These are phyloP conservation scores for Gavialis gangeticus DNA, from an alignment of 2,113 vertebrate genomes.

Conservation along the genomic window DNA sequence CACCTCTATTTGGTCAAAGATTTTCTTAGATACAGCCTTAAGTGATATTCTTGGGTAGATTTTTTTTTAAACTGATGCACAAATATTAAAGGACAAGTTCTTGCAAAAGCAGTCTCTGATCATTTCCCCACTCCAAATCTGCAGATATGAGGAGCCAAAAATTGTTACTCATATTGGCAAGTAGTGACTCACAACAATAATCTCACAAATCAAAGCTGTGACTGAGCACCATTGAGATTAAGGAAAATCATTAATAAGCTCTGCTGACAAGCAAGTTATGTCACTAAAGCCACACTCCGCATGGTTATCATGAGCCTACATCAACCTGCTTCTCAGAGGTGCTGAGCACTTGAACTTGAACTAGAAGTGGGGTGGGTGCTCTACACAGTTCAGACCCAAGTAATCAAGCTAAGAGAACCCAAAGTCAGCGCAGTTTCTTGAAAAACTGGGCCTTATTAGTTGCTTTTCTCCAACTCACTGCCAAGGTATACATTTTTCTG, in stretches of 20 bases:
- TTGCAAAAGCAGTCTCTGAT: neutral
- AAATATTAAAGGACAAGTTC: neutral
- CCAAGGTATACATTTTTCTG: neutral
- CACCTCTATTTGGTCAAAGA: neutral
- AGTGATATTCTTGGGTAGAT: neutral
- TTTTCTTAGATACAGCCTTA: neutral
- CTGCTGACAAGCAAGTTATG: neutral
- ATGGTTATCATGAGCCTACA: neutral
- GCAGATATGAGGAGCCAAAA: too few relatives aligned
- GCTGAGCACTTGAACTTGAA: neutral
- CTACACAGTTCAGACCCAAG: neutral
- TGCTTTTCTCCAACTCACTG: neutral
- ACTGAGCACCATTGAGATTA: neutral
- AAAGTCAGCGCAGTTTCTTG: neutral
- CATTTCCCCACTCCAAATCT: neutral
- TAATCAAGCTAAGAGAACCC: neutral
- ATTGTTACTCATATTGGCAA: neutral
- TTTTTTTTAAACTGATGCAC: neutral
- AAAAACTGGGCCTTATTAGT: neutral
- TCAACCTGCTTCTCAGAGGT: neutral
- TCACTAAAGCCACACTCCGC: neutral
- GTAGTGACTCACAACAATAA: neutral
- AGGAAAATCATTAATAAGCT: neutral
- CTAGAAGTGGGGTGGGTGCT: neutral
- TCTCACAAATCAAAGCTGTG: neutral